phyloP scores from a whole-genome alignment of 2,888 invertebrate species.

The Philonicus albiceps region DNA sequence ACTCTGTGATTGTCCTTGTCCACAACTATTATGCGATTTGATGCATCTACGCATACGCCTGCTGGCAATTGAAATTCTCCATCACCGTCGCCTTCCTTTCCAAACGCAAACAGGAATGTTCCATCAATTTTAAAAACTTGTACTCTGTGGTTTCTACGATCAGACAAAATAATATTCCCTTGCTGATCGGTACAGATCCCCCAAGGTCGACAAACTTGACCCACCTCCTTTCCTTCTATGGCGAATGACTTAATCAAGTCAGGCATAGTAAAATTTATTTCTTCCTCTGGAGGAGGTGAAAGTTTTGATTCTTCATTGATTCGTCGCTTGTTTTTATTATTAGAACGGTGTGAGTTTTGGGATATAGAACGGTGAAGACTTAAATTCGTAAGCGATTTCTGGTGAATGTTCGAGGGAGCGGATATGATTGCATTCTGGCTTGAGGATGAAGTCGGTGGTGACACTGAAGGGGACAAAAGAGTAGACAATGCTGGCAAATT shows the following conservation, averaged over 20 bases:
- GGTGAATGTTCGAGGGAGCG: neutral
- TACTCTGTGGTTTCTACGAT: slow-evolving; percentile 89
- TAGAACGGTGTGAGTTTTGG: neutral
- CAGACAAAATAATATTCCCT: slow-evolving; percentile 89
- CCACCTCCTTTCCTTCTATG: slow-evolving; percentile 81
- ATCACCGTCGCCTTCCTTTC: slow-evolving; percentile 78
- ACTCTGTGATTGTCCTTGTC: slow-evolving; percentile 97
- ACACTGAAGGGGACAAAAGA: neutral
- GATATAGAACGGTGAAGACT: neutral
- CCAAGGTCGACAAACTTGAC: slow-evolving; percentile 81
- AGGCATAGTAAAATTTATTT: neutral
- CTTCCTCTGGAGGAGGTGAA: neutral
- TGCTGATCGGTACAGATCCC: slow-evolving; percentile 89
- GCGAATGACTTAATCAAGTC: slow-evolving; percentile 68
- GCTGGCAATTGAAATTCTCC: slow-evolving; percentile 94
- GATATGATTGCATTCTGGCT: neutral
- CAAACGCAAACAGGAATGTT: slow-evolving; percentile 76
- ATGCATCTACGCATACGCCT: slow-evolving; percentile 82
- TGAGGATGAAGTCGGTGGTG: neutral
- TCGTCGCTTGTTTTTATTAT: neutral
- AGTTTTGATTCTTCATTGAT: neutral
- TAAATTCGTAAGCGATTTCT: neutral
- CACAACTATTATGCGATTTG: slow-evolving; percentile 85
- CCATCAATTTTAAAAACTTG: slow-evolving; percentile 79
- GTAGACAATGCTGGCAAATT: neutral